A percentile compares a stretch with the other conserved stretches of the same genome.
phyloP scores from a whole-genome alignment of 2,797 vertebrate genomes.

The Anguilla megastoma region DNA sequence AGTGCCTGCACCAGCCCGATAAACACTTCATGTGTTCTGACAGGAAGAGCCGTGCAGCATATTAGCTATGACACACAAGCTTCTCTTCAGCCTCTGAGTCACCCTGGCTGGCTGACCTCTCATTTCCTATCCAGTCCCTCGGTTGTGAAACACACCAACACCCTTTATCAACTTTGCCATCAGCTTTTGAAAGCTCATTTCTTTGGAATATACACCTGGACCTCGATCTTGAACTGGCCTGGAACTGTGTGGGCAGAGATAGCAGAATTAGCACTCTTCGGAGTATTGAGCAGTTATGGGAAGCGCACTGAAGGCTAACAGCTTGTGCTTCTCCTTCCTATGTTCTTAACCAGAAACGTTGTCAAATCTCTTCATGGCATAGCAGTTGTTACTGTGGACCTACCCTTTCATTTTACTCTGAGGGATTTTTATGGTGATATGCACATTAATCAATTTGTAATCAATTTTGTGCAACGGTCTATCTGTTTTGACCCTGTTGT shows the following conservation, averaged over 20 bases:
- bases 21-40: slow-evolving; percentile 38
- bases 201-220: neutral
- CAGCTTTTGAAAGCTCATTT: neutral
- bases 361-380: too few relatives aligned
- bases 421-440: too few relatives aligned
- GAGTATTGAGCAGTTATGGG: neutral
- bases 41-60: slow-evolving; percentile 39
- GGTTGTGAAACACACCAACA: neutral
- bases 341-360: too few relatives aligned
- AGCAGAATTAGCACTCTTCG: neutral
- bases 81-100: neutral
- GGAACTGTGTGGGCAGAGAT: neutral
- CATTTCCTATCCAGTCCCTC: neutral
- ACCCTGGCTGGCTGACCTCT: neutral
- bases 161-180: neutral
- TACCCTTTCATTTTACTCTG: too few relatives aligned
- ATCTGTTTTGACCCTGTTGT: too few relatives aligned
- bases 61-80: slow-evolving; percentile 26
- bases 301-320: neutral
- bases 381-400: too few relatives aligned
- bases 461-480: too few relatives aligned
- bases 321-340: neutral
- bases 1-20: slow-evolving; percentile 34
- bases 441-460: too few relatives aligned
- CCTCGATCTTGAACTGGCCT: neutral